phyloP scores from a whole-genome alignment of 1,140 invertebrate genomes.

The Drosophila punjabiensis region DNA sequence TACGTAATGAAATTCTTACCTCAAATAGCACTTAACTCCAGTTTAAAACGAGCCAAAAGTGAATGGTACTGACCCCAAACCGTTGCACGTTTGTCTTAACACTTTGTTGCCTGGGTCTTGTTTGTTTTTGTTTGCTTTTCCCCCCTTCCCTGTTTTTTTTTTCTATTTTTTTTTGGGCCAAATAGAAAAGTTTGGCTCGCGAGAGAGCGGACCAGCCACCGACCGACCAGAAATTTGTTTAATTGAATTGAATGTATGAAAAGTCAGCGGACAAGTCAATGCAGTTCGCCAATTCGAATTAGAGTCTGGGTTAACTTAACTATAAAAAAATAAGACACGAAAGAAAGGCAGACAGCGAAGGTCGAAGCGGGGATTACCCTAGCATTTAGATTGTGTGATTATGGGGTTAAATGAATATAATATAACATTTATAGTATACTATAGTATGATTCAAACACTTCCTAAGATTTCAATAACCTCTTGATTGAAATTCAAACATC shows the following conservation, averaged over 20 bases:
- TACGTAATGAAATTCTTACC: constrained; percentile 83
- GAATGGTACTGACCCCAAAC: constrained; percentile 83
- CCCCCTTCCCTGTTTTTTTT: constrained; percentile 12
- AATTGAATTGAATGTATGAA: constrained; percentile 79
- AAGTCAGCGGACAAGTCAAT: constrained; percentile 74
- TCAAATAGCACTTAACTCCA: constrained; percentile 83
- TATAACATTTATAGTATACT: too few relatives aligned
- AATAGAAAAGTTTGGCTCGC: constrained; percentile 73
- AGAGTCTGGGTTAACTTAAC: constrained; percentile 46
- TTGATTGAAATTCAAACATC: neutral
- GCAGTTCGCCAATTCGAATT: constrained; percentile 65
- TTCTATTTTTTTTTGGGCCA: constrained; percentile 55
- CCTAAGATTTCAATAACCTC: neutral
- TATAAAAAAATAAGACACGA: constrained; percentile 35
- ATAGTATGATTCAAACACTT: too few relatives aligned
- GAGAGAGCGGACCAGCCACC: constrained; percentile 49
- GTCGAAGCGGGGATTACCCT: constrained; percentile 14
- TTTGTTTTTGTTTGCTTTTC: constrained; percentile 49
- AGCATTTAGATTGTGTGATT: too few relatives aligned
- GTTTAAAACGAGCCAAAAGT: constrained; percentile 83
- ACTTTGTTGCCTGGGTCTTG: constrained; percentile 80
- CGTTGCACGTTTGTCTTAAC: constrained; percentile 82
- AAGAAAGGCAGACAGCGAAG: constrained; percentile 17
- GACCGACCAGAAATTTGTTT: constrained; percentile 72
- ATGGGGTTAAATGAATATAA: neutral